Percentiles rank a stretch among this genome's conserved stretches.
Evolutionary conservation across 2,888 invertebrate species (phyloP).

Genomic region (Frankliniella fusca): DNA sequence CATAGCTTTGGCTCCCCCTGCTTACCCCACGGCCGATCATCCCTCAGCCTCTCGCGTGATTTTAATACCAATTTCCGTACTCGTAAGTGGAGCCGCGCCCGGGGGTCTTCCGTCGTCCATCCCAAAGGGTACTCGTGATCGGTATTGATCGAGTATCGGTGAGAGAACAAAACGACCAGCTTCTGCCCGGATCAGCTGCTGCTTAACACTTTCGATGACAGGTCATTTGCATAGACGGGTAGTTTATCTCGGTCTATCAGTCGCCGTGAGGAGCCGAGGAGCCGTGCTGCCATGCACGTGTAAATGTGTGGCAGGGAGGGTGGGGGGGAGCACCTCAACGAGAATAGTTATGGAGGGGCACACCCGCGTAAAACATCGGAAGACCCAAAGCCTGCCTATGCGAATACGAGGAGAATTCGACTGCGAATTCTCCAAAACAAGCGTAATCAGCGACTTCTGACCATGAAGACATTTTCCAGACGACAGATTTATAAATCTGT

Average conservation of each 20-base stretch:
- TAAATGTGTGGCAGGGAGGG: neutral
- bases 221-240: neutral
- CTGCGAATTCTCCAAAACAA: too few species aligned
- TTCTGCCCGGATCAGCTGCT: neutral
- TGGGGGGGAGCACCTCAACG: neutral
- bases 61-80: too few species aligned
- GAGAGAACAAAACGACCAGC: neutral
- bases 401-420: too few species aligned
- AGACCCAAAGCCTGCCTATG: neutral
- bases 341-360: neutral
- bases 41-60: too few species aligned
- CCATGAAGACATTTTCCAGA: too few species aligned
- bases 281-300: neutral
- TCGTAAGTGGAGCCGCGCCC: neutral
- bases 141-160: neutral
- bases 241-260: neutral
- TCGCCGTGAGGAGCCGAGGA: neutral
- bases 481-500: too few species aligned
- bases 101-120: neutral
- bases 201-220: slow-evolving; percentile 23
- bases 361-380: neutral
- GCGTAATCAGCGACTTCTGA: too few species aligned
- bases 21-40: too few species aligned
- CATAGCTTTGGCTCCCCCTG: too few species aligned
- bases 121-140: neutral